phyloP scores from a whole-genome alignment of 2,797 vertebrate genomes.

The Girardinus metallicus region DNA sequence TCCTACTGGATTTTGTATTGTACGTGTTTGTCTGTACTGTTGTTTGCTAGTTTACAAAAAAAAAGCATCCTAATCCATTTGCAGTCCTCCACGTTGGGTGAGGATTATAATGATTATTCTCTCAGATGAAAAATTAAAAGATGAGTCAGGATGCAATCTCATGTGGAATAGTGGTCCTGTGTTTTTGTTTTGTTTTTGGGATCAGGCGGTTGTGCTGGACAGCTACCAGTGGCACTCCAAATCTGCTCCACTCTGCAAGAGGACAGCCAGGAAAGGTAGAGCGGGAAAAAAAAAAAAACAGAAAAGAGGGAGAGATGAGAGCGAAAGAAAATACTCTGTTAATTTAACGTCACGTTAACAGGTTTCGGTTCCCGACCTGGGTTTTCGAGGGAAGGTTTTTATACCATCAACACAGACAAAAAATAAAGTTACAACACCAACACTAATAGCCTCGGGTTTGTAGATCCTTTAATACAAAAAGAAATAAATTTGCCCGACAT shows the following conservation, averaged over 20 bases:
- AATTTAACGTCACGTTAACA: slow-evolving; percentile 1
- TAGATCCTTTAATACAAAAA: slow-evolving; percentile 21
- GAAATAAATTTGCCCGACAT: slow-evolving; percentile 15
- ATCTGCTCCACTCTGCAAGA: slow-evolving; percentile 91
- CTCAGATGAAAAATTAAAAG: slow-evolving; percentile 70
- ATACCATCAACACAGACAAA: slow-evolving; percentile 17
- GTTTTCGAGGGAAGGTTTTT: slow-evolving; percentile 37
- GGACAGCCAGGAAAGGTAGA: slow-evolving; percentile 60
- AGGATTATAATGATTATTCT: slow-evolving; percentile 68
- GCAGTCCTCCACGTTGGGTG: slow-evolving; percentile 52
- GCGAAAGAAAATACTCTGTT: not conserved
- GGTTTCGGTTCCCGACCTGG: slow-evolving; percentile 20
- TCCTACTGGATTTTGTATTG: slow-evolving; percentile 33
- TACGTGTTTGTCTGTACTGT: slow-evolving; percentile 22
- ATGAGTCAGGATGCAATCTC: slow-evolving; percentile 83
- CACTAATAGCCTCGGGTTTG: slow-evolving; percentile 19
- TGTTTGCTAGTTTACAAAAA: slow-evolving; percentile 32
- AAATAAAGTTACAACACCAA: slow-evolving; percentile 23
- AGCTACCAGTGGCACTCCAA: slow-evolving; percentile 97
- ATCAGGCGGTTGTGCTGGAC: slow-evolving; percentile 74
- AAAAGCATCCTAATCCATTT: slow-evolving; percentile 39
- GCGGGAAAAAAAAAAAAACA: not conserved
- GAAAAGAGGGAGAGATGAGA: slow-evolving; percentile 29
- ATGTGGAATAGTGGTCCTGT: slow-evolving; percentile 86
- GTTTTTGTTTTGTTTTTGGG: slow-evolving; percentile 78